Conservation (phyloP, 2,113 vertebrate genomes). For the Picathartes gymnocephalus region DNA sequence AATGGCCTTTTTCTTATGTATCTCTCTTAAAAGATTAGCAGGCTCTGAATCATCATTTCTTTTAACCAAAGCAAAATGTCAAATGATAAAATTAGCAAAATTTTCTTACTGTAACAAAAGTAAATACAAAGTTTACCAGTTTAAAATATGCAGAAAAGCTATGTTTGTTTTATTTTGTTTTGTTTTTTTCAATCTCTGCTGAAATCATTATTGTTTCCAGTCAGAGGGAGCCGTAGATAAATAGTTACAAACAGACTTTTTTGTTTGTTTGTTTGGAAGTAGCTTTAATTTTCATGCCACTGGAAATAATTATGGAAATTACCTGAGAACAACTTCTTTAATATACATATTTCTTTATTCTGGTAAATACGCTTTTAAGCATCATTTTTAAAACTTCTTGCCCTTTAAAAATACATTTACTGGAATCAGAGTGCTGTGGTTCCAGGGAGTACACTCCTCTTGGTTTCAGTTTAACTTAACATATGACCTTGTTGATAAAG, state of each 20-base stretch:
- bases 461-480: conserved; percentile 50
- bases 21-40: not conserved
- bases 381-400: not conserved
- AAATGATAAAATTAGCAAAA: not conserved
- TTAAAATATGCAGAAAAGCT: not conserved
- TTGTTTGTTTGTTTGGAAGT: not conserved
- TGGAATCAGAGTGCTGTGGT: conserved; percentile 1
- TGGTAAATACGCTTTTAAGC: not conserved
- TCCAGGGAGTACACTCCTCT: not conserved
- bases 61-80: not conserved
- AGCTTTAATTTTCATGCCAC: not conserved
- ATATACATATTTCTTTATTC: not conserved
- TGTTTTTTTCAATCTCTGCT: not conserved
- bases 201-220: not conserved
- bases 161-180: not conserved
- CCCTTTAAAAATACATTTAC: conserved; percentile 24
- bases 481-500: not conserved
- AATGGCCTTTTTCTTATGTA: not conserved
- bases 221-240: not conserved
- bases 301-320: not conserved
- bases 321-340: not conserved
- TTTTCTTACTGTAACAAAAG: not conserved
- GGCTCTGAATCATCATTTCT: not conserved
- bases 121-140: not conserved
- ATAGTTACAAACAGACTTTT: not conserved